Evolutionary conservation across 2,113 vertebrate species (phyloP), one percentile per base, ranked within the genome.

Genomic region (Chrysochloris asiatica): DNA sequence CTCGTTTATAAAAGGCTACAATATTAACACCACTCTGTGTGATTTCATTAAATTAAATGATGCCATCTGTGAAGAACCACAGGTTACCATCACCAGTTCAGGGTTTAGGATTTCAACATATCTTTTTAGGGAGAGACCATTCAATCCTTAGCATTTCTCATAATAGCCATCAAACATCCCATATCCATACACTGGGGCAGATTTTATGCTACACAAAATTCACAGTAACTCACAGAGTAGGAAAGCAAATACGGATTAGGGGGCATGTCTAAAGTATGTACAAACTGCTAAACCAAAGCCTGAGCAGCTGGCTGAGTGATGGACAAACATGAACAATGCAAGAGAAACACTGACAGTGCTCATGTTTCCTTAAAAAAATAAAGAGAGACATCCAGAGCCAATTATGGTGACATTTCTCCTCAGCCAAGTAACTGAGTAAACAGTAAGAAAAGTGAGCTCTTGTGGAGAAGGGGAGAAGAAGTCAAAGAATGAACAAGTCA

Each of bases 351-450:
- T 36, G 41, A 72, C 41, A 7, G 26, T 61, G 14, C 63, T 65
- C 45, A 6, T 43, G 36, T 6, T 30, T 9, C 59, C 77, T 94
- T 90, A 36, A 84, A 89, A n/a, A 86, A 50, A 47, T 16, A 76
- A 94, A 54, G 50, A 38, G 41, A 82, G 41, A 81, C 79, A 67
- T 59, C 43, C 56, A 90, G 43, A 54, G 76, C 38, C 89, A 92
- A 30, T 86, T 85, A 91, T 8, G 41, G 59, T 91, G 89, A 79
- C 82, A 93, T 93, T 94, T 90, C 78, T 97, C 28, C 67, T 93
- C 85, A 92, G 85, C 93, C 76, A 96, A 93, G 52, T 80, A 90
- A 61, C 88, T 1, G 2, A 86, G 59, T 83, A 63, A 93, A 16
- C 76, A 92, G 89, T 54, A 48, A 88, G 47, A 78, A 45, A 33